Evolutionary conservation across 2,113 vertebrate species (phyloP), one percentile per base, ranked within the genome.

Genomic region (Pollimyrus isidori): DNA sequence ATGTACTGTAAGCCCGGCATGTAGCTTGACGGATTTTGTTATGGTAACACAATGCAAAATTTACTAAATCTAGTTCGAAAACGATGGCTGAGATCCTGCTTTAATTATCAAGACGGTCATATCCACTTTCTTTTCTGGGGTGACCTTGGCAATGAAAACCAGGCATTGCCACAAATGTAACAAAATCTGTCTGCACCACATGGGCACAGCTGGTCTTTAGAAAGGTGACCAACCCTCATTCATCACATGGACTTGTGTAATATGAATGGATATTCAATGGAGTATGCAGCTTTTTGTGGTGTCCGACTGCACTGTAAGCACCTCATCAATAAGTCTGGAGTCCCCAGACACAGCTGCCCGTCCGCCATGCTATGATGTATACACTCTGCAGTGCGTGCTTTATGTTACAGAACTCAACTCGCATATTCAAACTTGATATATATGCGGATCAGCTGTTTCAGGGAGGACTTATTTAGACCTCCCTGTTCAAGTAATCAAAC

Each of bases 181-280:
- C 35, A 80, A 80, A 42, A 80, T 15, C 82, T n/a, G 9, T 23
- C 46, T 45, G 82, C 21, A 10, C 45, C 45, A 84, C 82, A 19
- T 50, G 21, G n/a, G 49, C 4, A 86, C n/a, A 0, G 39, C 23
- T 49, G 23, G 46, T 86, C 84, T 48, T 48, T 48, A 84, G 45
- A 84, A 84, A 84, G 21, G 42, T 42, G 39, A 45, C 23, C 23
- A 15, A 35, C n/a, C 84, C 84, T 86, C 49, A 86, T 86, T 19
- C 84, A 86, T 86, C 84, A 86, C 84, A 52, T n/a, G 46, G 84
- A 86, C 49, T 52, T 86, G 84, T 49, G 84, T 52, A 86, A 52
- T 52, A 86, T 53, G 84, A 30, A 86, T 35, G 84, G 15, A 35
- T 52, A 53, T 52, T 30, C 49, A 50, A 4, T 23, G 49, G 42